Conservation (phyloP, 2,113 vertebrate genomes). For the Prietella phreatophila region DNA sequence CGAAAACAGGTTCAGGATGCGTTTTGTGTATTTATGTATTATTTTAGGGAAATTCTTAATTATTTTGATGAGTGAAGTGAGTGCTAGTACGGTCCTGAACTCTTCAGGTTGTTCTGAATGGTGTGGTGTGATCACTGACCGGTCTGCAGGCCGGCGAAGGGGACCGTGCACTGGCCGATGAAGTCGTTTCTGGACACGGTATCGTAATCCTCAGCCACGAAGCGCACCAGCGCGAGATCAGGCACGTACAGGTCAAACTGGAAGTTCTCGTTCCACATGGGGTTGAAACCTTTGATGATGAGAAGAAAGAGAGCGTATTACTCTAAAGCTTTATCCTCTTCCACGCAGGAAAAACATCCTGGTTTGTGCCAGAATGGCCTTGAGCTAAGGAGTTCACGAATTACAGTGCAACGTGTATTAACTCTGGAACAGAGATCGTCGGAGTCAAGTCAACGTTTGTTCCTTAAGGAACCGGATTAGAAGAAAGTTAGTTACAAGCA, state of each 20-base stretch:
- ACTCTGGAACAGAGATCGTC: background rate
- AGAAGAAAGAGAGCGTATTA: background rate
- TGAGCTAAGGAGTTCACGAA: background rate
- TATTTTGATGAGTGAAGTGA: no score
- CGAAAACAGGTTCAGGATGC: constrained; percentile 18
- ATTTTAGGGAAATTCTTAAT: no score
- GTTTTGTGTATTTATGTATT: no score
- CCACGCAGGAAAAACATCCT: background rate
- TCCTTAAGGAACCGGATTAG: background rate
- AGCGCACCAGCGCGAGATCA: constrained; percentile 84
- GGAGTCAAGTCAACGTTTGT: background rate
- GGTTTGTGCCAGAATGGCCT: background rate
- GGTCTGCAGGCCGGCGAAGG: constrained; percentile 84
- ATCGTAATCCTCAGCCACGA: constrained; percentile 88
- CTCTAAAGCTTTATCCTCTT: background rate
- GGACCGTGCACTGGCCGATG: constrained; percentile 85
- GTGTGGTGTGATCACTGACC: constrained; percentile 72
- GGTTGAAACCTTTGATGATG: constrained; percentile 80
- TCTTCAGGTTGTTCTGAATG: background rate
- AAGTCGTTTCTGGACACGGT: constrained; percentile 82
- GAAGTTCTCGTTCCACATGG: constrained; percentile 83
- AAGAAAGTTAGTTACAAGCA: background rate
- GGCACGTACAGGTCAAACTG: constrained; percentile 84
- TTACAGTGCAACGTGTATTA: background rate
- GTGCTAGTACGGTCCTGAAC: background rate